Evolutionary conservation across 2,888 invertebrate species (phyloP), one percentile per base, ranked within the genome.

Genomic region (Drosophila pegasa): DNA sequence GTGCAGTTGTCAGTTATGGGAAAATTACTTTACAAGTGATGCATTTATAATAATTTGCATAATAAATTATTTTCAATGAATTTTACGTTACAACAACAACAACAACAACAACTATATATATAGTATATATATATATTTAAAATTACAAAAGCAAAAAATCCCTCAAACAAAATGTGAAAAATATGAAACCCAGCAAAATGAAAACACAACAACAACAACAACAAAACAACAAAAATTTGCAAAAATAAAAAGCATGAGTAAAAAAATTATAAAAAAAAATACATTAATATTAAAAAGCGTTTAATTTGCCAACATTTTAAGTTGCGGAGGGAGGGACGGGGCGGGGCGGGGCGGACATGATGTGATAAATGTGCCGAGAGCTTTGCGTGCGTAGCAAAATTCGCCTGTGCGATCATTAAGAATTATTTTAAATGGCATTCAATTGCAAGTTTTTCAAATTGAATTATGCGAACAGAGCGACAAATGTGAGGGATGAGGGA

Each of bases 41-140:
- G 71, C 85, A 85, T 85, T 83, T 87, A 87, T 79, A 65, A 80
- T 80, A 83, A 88, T 86, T 88, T 85, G 84, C 84, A 88, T 85
- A 85, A 86, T 76, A 83, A 88, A 86, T 86, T 80, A 77, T 80
- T 65, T 80, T 69, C 78, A 87, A 87, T 88, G 85, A 80, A 83
- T 88, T 83, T 56, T 56, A 51, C 67, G 55, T 66, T 63, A 58
- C 52, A 57, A 59, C 40, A 59, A 54, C 61, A 68, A 41, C 45
- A 59, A 58, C 45, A 56, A 27, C 18, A 16, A 56, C 48, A 63
- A 62, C 41, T 66, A 63, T 37, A 71, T 55, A 66, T 40, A 57
- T 16, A 43, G 54, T 54, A 50, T 60, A 74, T 64, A 65, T 58
- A 68, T 56, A 68, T 59, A 70, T 67, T 43, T 27, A 55, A 67